Conservation (phyloP, 2,797 vertebrate species). For the Australoheros facetus region DNA sequence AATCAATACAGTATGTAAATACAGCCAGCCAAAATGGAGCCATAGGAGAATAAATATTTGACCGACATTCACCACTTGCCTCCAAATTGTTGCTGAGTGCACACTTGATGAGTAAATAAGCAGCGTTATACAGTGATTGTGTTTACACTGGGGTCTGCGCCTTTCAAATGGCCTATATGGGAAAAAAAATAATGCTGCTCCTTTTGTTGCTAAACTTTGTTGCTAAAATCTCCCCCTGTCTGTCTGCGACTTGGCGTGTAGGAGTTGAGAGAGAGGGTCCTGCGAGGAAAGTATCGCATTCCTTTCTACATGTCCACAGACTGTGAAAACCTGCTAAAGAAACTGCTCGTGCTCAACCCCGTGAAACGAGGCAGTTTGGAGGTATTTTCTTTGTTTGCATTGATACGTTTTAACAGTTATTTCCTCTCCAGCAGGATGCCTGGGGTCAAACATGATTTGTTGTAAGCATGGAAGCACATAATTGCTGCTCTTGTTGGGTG, state of each 20-base stretch:
- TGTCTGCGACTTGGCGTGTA: slow-evolving; percentile 57
- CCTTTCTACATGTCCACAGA: slow-evolving; percentile 99
- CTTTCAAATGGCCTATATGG: not conserved
- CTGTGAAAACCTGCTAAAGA: slow-evolving; percentile 98
- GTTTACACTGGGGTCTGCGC: not conserved
- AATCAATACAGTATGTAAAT: not conserved
- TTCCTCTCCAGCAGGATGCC: not conserved
- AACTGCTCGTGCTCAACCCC: slow-evolving; percentile 93
- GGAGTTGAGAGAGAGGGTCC: slow-evolving; percentile 94
- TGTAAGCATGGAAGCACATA: not conserved
- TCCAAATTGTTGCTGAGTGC: not conserved
- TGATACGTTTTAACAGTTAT: not conserved
- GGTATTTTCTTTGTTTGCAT: slow-evolving; percentile 73
- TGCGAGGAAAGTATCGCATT: slow-evolving; percentile 95
- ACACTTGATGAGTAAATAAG: not conserved
- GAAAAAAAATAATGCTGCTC: not conserved
- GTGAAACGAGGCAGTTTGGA: slow-evolving; percentile 94
- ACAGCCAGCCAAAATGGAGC: not conserved
- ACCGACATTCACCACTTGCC: not conserved
- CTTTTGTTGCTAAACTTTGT: not conserved
- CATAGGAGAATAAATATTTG: not conserved
- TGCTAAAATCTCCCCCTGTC: not conserved
- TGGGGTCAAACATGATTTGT: slow-evolving; percentile 5
- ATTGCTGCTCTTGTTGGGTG: slow-evolving; percentile 34
- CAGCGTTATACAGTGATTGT: not conserved